Base-by-base conservation (phyloP, 2,113 vertebrate species). In the Phrynosoma blainvillii region DNA sequence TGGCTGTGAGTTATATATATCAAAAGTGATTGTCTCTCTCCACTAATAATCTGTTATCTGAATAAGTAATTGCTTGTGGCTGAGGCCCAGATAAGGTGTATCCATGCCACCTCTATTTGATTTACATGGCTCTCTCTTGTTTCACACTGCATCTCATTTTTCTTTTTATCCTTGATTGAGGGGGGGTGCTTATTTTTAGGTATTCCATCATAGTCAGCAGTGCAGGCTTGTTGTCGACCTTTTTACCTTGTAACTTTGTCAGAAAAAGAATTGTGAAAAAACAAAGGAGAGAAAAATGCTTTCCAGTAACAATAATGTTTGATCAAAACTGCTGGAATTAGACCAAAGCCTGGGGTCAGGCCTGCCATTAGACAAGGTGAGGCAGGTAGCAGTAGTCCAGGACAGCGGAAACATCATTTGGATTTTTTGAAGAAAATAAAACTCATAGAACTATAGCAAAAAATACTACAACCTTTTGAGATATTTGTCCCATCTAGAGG, bases 11-110 rank as follows among this genome's bases (percentile, higher is more conserved):
- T 92, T 65, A 88, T 82, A 70, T 54, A 88, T 84, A 92, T 95
- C 93, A 86, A 89, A 88, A 90, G 59, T 88, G 93, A 93, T 87
- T 92, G 86, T 92, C 88, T 92, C 89, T 93, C 88, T 85, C 91
- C 83, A 81, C 92, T 90, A 94, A 94, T 94, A 94, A 93, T 81
- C 73, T 91, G 91, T 90, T 94, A 95, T 93, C 95, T 94, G 94
- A 96, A 94, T 95, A 96, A 93, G 92, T 92, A 95, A 92, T 87
- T 91, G 82, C 78, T 91, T 52, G 82, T 93, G 59, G 87, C 85
- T 93, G 85, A 90, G 90, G 92, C 85, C 90, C 84, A 90, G 92
- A 92, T 93, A 92, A 93, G 92, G 27, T 32, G 75, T 87, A 93
- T 93, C 89, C 88, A 91, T 89, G 91, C 87, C 91, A 79, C 80